Evolutionary conservation across 2,797 vertebrate genomes (phyloP), one percentile per base, ranked within the genome.

Genomic region (Propithecus perrieri): DNA sequence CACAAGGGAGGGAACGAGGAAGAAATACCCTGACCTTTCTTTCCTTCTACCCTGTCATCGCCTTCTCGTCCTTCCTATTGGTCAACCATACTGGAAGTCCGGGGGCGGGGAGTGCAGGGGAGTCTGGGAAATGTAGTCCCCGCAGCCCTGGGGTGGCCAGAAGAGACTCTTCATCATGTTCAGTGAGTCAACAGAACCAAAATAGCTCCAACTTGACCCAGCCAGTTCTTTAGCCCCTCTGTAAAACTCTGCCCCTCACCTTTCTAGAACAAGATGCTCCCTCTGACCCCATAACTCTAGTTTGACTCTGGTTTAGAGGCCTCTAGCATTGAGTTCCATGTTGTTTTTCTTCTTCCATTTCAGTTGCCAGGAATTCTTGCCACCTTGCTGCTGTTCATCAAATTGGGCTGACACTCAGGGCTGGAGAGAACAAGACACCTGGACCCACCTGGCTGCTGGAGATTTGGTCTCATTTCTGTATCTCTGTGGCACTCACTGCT

Each of bases 341-440:
- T 71, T 71, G 41, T 41, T 33, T 53, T 61, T 78, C 65, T 84
- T 57, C 20, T 48, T 28, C 55, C 46, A 1, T 75, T 48, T 5
- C 72, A 96, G 96, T 57, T 96, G 74, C 94, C 67, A 20, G 96
- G 89, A 55, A 53, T 83, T 88, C 86, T 96, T 26, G 48, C 53
- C 67, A 85, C 81, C 35, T 85, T 76, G n/a, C 35, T 95, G 72
- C 53, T 97, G 35, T 74, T 94, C 33, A 24, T 80, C 72, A 95
- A 97, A 78, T 33, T 93, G 67, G 67, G 83, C 72, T 91, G 94
- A 96, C 61, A 10, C 14, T 1, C n/a, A 43, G 65, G n/a, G n/a
- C 12, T 30, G 63, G 38, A 69, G 41, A 63, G n/a, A 65, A 41
- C 14, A 7, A 65, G 69, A 48, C 35, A 3, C 15, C 35, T 3